Evolutionary conservation across 2,797 vertebrate genomes (phyloP).

Genomic region (Myotis planiceps): DNA sequence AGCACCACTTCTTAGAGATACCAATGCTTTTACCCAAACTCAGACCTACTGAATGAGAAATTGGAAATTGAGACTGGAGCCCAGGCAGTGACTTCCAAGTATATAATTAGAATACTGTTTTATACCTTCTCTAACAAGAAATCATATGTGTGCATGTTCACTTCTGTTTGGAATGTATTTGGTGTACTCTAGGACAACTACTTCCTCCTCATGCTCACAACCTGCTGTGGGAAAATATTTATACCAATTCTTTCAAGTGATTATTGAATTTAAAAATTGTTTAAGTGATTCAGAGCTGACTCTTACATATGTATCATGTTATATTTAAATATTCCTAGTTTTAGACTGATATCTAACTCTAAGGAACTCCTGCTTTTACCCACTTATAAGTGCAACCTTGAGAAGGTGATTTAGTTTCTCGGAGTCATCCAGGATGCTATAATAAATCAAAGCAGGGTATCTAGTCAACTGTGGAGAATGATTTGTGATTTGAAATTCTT

Average conservation of each 20-base stretch:
- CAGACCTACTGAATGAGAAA: not conserved
- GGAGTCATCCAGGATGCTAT: not conserved
- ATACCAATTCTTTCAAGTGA: not conserved
- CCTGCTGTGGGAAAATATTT: not conserved
- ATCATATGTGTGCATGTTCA: not conserved
- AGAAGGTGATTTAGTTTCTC: conserved; percentile 24
- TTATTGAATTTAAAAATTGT: not conserved
- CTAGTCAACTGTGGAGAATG: not conserved
- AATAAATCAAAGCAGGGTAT: conserved; percentile 10
- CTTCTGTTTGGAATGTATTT: not conserved
- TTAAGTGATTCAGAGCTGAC: not conserved
- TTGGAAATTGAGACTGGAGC: too few species aligned
- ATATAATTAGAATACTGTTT: not conserved
- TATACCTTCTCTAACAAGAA: not conserved
- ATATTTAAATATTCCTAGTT: not conserved
- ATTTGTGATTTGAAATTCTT: conserved; percentile 5
- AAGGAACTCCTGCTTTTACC: not conserved
- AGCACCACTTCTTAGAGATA: not conserved
- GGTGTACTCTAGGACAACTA: not conserved
- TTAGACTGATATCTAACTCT: not conserved
- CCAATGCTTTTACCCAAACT: not conserved
- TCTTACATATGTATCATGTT: not conserved
- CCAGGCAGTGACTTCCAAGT: not conserved
- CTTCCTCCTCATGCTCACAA: not conserved
- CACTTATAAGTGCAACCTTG: not conserved